Percentiles rank a stretch among this genome's conserved stretches.
phyloP scores from a whole-genome alignment of 2,888 invertebrate genomes.

The Seira sanloemensis region DNA sequence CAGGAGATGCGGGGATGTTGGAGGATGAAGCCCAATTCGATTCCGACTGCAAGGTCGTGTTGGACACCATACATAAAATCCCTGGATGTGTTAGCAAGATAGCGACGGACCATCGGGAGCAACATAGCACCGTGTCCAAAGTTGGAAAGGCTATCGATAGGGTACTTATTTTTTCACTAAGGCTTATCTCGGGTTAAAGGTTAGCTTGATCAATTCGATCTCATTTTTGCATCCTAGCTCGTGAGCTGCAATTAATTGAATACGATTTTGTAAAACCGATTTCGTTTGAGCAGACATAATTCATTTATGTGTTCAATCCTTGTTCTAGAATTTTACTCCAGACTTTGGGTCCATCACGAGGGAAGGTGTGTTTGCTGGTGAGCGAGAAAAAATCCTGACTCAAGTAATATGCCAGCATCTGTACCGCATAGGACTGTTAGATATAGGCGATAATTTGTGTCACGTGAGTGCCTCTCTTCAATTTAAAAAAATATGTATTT shows the following conservation, averaged over 20 bases:
- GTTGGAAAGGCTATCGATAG: conserved; percentile 98
- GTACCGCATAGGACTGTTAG: conserved; percentile 94
- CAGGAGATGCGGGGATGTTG: not conserved
- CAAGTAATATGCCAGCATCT: conserved; percentile 96
- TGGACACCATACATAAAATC: conserved; percentile 85
- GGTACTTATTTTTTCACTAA: no score
- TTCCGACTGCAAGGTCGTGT: conserved; percentile 79
- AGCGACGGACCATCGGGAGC: conserved; percentile 88
- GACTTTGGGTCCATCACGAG: conserved; percentile 93
- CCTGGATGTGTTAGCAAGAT: conserved; percentile 89
- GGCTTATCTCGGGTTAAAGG: no score
- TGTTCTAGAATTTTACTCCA: conserved; percentile 86
- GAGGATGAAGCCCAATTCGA: conserved; percentile 15
- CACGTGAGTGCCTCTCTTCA: conserved; percentile 78
- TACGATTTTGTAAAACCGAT: no score
- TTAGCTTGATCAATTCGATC: no score
- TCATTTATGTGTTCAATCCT: conserved; percentile 51
- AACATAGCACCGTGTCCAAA: conserved; percentile 89
- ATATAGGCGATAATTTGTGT: conserved; percentile 90
- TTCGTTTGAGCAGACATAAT: no score
- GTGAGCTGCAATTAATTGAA: no score
- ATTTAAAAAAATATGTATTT: conserved; percentile 8
- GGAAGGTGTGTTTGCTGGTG: conserved; percentile 87
- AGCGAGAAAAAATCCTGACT: conserved; percentile 84
- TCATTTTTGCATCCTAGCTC: no score